Evolutionary conservation across 2,888 invertebrate genomes (phyloP).

Genomic region (Drosophila quasianomalipes): DNA sequence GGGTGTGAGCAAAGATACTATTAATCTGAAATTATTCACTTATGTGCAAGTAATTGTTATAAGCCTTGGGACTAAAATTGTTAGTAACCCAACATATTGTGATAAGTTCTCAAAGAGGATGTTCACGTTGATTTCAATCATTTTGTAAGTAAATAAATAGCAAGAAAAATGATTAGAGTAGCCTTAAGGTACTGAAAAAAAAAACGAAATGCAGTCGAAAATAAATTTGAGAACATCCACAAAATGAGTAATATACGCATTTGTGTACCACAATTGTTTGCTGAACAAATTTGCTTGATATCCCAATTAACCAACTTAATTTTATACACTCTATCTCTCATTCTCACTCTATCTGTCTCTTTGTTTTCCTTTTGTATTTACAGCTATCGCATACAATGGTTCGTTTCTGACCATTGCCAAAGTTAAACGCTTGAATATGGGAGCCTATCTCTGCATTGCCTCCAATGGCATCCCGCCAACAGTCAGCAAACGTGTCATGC

Average conservation of each 20-base stretch:
- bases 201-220: conserved; percentile 1
- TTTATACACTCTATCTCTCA: neutral
- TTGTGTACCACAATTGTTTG: conserved; percentile 16
- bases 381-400: conserved; percentile 89
- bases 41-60: neutral
- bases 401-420: conserved; percentile 90
- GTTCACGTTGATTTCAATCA: neutral
- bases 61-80: neutral
- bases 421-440: conserved; percentile 92
- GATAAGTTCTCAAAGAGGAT: too few relatives aligned
- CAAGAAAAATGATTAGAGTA: neutral
- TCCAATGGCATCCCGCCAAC: conserved; percentile 93
- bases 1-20: neutral
- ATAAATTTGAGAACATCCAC: neutral
- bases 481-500: conserved; percentile 92
- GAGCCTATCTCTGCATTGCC: conserved; percentile 92
- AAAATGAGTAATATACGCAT: neutral
- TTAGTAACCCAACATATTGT: neutral
- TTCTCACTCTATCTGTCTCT: neutral
- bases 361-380: conserved; percentile 1
- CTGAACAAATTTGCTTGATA: conserved; percentile 34
- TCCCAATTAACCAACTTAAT: conserved; percentile 35
- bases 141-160: neutral
- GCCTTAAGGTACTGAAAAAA: neutral
- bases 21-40: conserved; percentile 12